These are phyloP conservation scores for Calidris pugnax DNA, from an alignment of 2,113 vertebrate species.

Conservation along the genomic window DNA sequence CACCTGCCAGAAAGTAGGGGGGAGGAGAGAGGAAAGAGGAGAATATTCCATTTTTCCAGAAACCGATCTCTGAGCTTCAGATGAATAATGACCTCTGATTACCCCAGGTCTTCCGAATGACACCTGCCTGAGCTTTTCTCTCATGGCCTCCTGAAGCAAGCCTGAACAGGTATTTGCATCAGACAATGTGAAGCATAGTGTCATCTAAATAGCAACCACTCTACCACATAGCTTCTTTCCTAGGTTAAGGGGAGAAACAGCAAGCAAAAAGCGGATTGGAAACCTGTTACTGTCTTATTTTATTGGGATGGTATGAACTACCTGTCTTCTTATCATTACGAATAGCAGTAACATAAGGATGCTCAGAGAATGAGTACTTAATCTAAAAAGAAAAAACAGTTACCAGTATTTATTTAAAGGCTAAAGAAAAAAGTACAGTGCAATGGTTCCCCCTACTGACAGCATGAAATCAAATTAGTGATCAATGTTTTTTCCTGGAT, in stretches of 20 bases:
- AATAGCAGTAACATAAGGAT: not conserved
- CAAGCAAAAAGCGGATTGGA: not conserved
- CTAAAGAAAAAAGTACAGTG: not conserved
- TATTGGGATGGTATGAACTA: not conserved
- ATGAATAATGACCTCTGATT: not conserved
- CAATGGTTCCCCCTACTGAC: conserved; percentile 68
- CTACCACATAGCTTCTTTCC: not conserved
- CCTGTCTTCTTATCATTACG: not conserved
- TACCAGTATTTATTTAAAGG: not conserved
- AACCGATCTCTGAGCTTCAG: not conserved
- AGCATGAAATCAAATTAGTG: not conserved
- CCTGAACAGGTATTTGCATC: not conserved
- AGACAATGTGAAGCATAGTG: not conserved
- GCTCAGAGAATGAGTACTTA: not conserved
- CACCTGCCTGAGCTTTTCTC: not conserved
- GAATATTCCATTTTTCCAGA: not conserved
- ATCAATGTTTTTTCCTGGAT: not conserved
- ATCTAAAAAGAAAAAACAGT: not conserved
- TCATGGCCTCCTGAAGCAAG: not conserved
- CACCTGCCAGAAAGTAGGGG: not conserved
- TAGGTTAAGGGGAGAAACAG: not conserved
- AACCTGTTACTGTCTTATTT: not conserved
- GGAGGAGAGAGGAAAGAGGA: not conserved
- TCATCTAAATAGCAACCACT: not conserved
- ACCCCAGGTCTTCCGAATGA: not conserved